These are phyloP conservation scores for Eurytemora carolleeae DNA, from an alignment of 1,140 invertebrate genomes.

Conservation along the genomic window DNA sequence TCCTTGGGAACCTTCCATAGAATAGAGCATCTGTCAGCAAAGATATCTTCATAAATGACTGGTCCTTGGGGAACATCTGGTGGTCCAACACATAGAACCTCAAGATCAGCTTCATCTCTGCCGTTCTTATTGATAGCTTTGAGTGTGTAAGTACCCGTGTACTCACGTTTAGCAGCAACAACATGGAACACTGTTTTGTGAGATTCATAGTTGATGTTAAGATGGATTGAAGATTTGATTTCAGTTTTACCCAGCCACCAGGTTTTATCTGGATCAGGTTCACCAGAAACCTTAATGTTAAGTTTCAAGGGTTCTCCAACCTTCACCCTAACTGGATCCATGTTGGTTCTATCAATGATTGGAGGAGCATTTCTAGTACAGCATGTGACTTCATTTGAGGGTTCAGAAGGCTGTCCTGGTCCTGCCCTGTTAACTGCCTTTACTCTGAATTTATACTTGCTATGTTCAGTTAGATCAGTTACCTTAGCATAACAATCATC, in stretches of 20 bases:
- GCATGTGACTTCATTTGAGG: constrained; percentile 62
- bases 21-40: constrained; percentile 57
- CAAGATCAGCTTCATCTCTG: constrained; percentile 63
- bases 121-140: constrained; percentile 81
- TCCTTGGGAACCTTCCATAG: constrained; percentile 64
- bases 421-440: constrained; percentile 88
- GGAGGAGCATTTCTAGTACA: constrained; percentile 67
- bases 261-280: constrained; percentile 67
- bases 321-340: constrained; percentile 63
- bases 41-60: constrained; percentile 54
- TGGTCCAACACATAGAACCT: constrained; percentile 61
- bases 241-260: constrained; percentile 58
- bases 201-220: constrained; percentile 61
- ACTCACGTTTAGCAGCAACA: constrained; percentile 63
- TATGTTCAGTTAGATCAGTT: constrained; percentile 76
- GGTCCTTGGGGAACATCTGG: constrained; percentile 73
- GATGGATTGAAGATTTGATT: constrained; percentile 47
- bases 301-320: constrained; percentile 66
- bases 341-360: constrained; percentile 65
- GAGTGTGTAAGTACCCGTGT: constrained; percentile 72
- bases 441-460: constrained; percentile 96
- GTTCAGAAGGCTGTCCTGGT: constrained; percentile 50
- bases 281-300: constrained; percentile 61
- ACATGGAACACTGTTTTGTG: constrained; percentile 70
- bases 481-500: constrained; percentile 48